A percentile compares a stretch with the other conserved stretches of the same genome.
phyloP scores from a whole-genome alignment of 2,797 vertebrate genomes.

The Varecia variegata region DNA sequence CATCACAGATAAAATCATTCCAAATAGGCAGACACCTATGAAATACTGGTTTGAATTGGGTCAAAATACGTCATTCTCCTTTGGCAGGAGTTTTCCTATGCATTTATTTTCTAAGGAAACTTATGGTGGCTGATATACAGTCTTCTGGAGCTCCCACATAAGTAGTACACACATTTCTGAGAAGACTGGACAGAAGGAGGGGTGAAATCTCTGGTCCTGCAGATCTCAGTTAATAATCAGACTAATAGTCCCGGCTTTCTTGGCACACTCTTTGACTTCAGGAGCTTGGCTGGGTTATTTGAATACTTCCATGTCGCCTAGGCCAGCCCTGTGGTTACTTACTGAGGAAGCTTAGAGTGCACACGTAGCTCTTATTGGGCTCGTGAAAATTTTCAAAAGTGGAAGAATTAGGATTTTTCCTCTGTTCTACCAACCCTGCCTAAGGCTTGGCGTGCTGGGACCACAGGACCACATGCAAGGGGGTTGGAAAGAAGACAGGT shows the following conservation, averaged over 20 bases:
- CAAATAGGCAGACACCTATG: not conserved
- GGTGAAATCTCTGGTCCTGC: not conserved
- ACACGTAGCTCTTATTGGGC: not conserved
- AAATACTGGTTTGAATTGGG: not conserved
- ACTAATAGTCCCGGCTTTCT: not conserved
- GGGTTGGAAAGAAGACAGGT: not conserved
- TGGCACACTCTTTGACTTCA: not conserved
- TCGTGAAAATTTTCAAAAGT: not conserved
- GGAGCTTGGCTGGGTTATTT: not conserved
- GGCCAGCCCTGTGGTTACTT: not conserved
- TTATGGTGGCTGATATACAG: not conserved
- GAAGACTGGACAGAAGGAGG: not conserved
- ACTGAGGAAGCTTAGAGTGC: not conserved
- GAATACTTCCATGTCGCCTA: not conserved
- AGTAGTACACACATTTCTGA: not conserved
- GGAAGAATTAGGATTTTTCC: not conserved
- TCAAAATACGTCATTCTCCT: not conserved
- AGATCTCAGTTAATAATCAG: not conserved
- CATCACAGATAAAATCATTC: not conserved
- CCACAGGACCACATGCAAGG: not conserved
- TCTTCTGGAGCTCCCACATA: not conserved
- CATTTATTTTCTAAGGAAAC: not conserved
- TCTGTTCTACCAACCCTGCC: not conserved
- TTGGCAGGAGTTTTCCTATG: not conserved
- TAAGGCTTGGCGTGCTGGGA: not conserved